A percentile compares a stretch with the other conserved stretches of the same genome.
These are phyloP conservation scores for Lordiphosa andalusiaca DNA, from an alignment of 2,888 invertebrate species.

Conservation along the genomic window DNA sequence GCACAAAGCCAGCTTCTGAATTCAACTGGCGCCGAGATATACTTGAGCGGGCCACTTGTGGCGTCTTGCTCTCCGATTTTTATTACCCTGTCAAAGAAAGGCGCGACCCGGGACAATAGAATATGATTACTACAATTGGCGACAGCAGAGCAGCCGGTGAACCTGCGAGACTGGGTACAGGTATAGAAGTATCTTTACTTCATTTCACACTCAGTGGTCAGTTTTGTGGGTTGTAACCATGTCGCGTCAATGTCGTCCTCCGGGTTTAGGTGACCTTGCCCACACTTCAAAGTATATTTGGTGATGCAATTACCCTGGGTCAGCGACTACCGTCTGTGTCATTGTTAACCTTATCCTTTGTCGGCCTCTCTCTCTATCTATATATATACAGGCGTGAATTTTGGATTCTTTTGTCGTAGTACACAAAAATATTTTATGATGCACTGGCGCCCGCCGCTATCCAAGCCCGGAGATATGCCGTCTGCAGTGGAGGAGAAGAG, in stretches of 20 bases:
- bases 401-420: not conserved
- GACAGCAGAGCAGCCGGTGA: constrained; percentile 43
- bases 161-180: not conserved
- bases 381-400: no score
- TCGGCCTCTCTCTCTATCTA: no score
- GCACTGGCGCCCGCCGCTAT: constrained; percentile 9
- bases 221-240: no score
- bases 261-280: no score
- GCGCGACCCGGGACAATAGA: constrained; percentile 58
- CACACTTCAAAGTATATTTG: no score
- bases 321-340: no score
- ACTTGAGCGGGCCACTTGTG: constrained; percentile 52
- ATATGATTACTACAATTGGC: constrained; percentile 72
- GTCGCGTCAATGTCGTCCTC: no score
- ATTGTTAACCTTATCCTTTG: no score
- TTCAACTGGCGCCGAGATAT: constrained; percentile 48
- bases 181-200: no score
- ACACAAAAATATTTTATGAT: constrained; percentile 5
- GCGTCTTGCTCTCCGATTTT: constrained; percentile 33
- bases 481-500: constrained; percentile 25
- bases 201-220: no score
- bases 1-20: constrained; percentile 38
- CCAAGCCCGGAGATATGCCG: constrained; percentile 37
- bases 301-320: no score
- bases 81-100: constrained; percentile 9